Percentiles rank a stretch among this genome's conserved stretches.
phyloP scores from a whole-genome alignment of 2,797 vertebrate genomes.

The Bradypodion pumilum region DNA sequence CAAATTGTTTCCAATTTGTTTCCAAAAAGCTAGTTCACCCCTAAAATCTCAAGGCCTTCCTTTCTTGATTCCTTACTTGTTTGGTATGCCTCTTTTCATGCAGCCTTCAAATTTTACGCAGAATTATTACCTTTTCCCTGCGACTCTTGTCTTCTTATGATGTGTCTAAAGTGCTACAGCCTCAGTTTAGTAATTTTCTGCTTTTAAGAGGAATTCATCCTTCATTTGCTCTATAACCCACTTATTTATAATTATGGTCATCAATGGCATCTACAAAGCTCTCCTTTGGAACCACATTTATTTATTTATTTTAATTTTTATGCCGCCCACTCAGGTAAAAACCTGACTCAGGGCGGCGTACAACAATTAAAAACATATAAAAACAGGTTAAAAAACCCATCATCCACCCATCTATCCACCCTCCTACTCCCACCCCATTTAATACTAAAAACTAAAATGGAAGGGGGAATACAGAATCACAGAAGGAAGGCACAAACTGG shows the following conservation, averaged over 20 bases:
- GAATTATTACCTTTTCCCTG: neutral
- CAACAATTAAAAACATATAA: too few relatives aligned
- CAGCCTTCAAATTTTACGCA: neutral
- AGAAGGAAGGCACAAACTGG: too few relatives aligned
- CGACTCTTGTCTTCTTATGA: neutral
- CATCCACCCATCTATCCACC: too few relatives aligned
- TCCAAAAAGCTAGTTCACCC: neutral
- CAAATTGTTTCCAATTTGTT: neutral
- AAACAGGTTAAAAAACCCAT: too few relatives aligned
- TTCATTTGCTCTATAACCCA: neutral
- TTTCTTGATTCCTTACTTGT: neutral
- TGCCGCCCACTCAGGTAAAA: too few relatives aligned
- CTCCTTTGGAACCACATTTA: too few relatives aligned
- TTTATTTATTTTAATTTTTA: too few relatives aligned
- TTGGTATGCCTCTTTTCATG: neutral
- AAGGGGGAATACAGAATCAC: too few relatives aligned
- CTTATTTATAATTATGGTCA: neutral
- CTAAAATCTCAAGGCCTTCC: neutral
- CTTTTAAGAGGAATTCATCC: neutral
- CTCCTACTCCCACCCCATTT: too few relatives aligned
- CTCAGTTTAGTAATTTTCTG: neutral
- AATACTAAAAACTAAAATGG: too few relatives aligned
- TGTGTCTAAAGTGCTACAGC: neutral
- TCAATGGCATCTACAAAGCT: too few relatives aligned
- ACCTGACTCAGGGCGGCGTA: too few relatives aligned